phyloP scores from a whole-genome alignment of 2,113 vertebrate species.

The Perca schrenkii region DNA sequence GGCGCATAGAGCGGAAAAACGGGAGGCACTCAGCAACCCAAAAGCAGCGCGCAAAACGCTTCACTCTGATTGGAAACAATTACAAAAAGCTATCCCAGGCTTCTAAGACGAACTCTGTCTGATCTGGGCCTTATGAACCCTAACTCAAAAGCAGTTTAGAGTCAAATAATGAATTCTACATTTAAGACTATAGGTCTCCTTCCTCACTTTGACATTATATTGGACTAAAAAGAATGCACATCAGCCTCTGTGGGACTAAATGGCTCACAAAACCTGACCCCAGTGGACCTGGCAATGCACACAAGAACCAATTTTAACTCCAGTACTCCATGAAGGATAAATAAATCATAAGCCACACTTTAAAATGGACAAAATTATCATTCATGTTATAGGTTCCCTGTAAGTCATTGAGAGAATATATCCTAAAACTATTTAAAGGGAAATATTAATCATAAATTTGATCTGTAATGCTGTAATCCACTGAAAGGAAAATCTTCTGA shows the following conservation, averaged over 20 bases:
- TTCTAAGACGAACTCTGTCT: no score
- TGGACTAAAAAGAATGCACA: neutral
- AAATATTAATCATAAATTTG: conserved; percentile 4
- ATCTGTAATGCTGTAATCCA: conserved; percentile 27
- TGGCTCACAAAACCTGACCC: neutral
- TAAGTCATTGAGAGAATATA: neutral
- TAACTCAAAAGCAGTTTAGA: neutral
- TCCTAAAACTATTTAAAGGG: conserved; percentile 1
- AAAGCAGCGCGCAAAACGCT: no score
- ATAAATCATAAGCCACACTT: neutral
- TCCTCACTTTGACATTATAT: neutral
- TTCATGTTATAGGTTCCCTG: neutral
- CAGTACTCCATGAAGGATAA: neutral
- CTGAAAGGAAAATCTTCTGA: conserved; percentile 18
- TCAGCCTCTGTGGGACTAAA: neutral
- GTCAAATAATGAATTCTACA: neutral
- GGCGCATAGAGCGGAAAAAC: no score
- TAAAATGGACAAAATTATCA: neutral
- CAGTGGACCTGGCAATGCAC: neutral
- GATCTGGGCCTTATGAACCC: neutral
- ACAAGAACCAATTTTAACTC: conserved; percentile 3
- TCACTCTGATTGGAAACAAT: no score
- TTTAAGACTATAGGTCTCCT: neutral
- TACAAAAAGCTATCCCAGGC: no score
- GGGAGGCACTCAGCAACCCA: no score